These are phyloP conservation scores for Polyergus mexicanus DNA, from an alignment of 1,140 invertebrate species.

Conservation along the genomic window DNA sequence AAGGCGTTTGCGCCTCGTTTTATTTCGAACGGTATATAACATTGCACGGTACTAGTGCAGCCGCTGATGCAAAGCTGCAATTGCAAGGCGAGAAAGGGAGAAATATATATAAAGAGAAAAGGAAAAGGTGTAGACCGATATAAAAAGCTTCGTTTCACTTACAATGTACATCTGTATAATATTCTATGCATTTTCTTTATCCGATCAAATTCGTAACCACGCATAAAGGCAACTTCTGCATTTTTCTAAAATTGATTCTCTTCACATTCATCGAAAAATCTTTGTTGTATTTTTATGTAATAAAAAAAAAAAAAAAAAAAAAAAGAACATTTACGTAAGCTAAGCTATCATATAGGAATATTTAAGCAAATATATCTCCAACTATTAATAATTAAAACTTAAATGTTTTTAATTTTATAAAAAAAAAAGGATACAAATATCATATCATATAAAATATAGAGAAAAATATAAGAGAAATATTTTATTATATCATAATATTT, in stretches of 20 bases:
- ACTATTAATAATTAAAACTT: neutral
- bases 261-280: neutral
- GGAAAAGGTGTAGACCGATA: constrained; percentile 38
- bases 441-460: neutral
- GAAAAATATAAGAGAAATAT: neutral
- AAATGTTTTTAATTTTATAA: neutral
- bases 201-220: constrained; percentile 16
- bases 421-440: neutral
- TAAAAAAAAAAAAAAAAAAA: neutral
- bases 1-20: constrained; percentile 50
- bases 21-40: constrained; percentile 60
- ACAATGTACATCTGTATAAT: constrained; percentile 18
- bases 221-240: constrained; percentile 5
- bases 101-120: constrained; percentile 20
- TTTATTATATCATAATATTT: neutral
- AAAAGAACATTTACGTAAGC: neutral
- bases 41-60: constrained; percentile 9
- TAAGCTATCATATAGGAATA: neutral
- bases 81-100: constrained; percentile 40
- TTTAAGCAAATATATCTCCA: neutral
- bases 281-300: neutral
- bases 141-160: constrained; percentile 46
- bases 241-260: constrained; percentile 31
- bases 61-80: constrained; percentile 28
- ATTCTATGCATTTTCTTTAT: constrained; percentile 10